Percentiles rank a stretch among this genome's conserved stretches.
Conservation (phyloP, 2,888 invertebrate genomes). For the Petrophora chlorosata region DNA sequence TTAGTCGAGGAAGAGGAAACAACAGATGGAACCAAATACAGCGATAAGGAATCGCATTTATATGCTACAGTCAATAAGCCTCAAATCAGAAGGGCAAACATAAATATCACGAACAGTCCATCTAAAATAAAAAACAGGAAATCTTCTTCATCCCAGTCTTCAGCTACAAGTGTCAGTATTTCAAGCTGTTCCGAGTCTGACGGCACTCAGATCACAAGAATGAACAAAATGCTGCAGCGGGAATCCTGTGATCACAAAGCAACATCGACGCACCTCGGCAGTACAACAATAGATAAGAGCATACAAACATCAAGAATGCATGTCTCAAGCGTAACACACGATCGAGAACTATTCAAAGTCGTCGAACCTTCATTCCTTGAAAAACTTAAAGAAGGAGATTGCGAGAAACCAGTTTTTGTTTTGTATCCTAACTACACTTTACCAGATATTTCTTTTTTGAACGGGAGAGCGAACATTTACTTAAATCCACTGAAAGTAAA, state of each 20-base stretch:
- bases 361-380: constrained; percentile 88
- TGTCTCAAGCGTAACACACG: constrained; percentile 59
- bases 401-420: constrained; percentile 92
- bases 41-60: constrained; percentile 70
- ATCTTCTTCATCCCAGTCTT: constrained; percentile 77
- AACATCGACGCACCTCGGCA: constrained; percentile 79
- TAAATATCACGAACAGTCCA: constrained; percentile 81
- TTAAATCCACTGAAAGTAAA: constrained; percentile 88
- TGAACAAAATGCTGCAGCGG: constrained; percentile 68
- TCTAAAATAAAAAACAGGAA: constrained; percentile 69
- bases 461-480: constrained; percentile 86
- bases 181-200: constrained; percentile 83
- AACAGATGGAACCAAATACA: constrained; percentile 69
- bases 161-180: constrained; percentile 80
- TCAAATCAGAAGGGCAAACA: constrained; percentile 71
- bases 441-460: constrained; percentile 93
- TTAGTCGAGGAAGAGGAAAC: constrained; percentile 76
- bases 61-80: constrained; percentile 80
- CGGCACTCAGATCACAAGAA: constrained; percentile 78
- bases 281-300: constrained; percentile 87
- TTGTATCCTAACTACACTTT: constrained; percentile 95
- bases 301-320: constrained; percentile 88
- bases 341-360: constrained; percentile 83
- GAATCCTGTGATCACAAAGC: constrained; percentile 73
- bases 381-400: constrained; percentile 86